Evolutionary conservation across 2,888 invertebrate species (phyloP).

Genomic region (Trichopoda pennipes): DNA sequence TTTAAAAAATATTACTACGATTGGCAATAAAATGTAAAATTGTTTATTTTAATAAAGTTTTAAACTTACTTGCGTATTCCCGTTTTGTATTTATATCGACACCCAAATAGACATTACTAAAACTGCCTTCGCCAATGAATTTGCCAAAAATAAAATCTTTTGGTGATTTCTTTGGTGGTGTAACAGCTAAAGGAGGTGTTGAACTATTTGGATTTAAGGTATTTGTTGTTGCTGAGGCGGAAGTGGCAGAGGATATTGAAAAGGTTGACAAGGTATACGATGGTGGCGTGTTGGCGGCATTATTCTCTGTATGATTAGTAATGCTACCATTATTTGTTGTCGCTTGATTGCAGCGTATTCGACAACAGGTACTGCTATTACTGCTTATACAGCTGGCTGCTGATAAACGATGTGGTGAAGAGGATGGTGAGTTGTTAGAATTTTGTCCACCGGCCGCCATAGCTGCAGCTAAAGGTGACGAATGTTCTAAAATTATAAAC

Average conservation of each 20-base stretch:
- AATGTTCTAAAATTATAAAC: slow-evolving; percentile 71
- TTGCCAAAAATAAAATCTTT: slow-evolving; percentile 97
- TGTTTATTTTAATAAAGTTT: too few relatives aligned
- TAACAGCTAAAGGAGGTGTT: slow-evolving; percentile 68
- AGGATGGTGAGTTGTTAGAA: slow-evolving; percentile 58
- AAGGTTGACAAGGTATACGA: slow-evolving; percentile 47
- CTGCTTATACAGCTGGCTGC: slow-evolving; percentile 63
- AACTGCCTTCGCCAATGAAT: slow-evolving; percentile 98
- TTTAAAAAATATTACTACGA: too few relatives aligned
- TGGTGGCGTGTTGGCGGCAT: slow-evolving; percentile 27
- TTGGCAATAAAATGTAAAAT: too few relatives aligned
- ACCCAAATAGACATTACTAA: slow-evolving; percentile 96
- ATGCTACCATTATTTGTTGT: slow-evolving; percentile 59
- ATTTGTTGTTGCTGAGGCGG: slow-evolving; percentile 43
- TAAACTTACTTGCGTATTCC: slow-evolving; percentile 95
- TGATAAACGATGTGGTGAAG: slow-evolving; percentile 72
- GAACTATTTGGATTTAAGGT: slow-evolving; percentile 58
- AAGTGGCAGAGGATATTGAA: slow-evolving; percentile 39
- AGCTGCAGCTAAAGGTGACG: slow-evolving; percentile 77
- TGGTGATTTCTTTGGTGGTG: slow-evolving; percentile 81
- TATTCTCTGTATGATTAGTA: slow-evolving; percentile 54
- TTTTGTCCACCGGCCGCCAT: slow-evolving; percentile 72
- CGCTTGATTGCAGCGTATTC: slow-evolving; percentile 68
- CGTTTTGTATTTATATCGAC: slow-evolving; percentile 93
- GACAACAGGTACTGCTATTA: slow-evolving; percentile 68